Evolutionary conservation across 2,888 invertebrate genomes (phyloP).

Genomic region (Gastracanthus pulcherrimus): DNA sequence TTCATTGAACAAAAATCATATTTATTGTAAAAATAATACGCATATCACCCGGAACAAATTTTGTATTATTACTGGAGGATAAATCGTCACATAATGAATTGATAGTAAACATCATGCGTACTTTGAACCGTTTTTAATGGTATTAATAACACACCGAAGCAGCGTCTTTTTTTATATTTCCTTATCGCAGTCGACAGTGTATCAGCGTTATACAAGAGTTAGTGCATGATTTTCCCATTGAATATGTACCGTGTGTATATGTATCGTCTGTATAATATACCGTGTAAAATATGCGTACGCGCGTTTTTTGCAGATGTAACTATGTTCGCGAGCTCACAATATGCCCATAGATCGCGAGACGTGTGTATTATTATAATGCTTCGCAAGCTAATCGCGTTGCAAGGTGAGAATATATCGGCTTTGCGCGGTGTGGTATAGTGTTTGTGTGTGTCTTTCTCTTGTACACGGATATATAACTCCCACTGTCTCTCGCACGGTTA

Average conservation of each 20-base stretch:
- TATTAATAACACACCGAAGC: constrained; percentile 27
- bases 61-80: no score
- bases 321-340: not conserved
- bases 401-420: constrained; percentile 37
- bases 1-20: no score
- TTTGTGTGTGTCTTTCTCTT: not conserved
- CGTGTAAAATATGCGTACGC: not conserved
- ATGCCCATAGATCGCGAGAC: not conserved
- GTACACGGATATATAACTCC: constrained; percentile 18
- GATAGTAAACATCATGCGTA: not conserved
- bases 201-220: not conserved
- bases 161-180: constrained; percentile 1
- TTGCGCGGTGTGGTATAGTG: not conserved
- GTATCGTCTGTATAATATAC: no score
- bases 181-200: constrained; percentile 7
- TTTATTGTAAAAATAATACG: no score
- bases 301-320: not conserved
- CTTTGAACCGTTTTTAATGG: constrained; percentile 23
- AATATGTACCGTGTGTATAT: not conserved
- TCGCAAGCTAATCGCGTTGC: constrained; percentile 41
- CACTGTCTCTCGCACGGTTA: constrained; percentile 18
- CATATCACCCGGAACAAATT: no score
- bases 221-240: constrained; percentile 6
- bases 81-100: constrained; percentile 19
- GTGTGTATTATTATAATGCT: constrained; percentile 5